phyloP scores from a whole-genome alignment of 2,888 invertebrate genomes.

The Polia nebulosa region DNA sequence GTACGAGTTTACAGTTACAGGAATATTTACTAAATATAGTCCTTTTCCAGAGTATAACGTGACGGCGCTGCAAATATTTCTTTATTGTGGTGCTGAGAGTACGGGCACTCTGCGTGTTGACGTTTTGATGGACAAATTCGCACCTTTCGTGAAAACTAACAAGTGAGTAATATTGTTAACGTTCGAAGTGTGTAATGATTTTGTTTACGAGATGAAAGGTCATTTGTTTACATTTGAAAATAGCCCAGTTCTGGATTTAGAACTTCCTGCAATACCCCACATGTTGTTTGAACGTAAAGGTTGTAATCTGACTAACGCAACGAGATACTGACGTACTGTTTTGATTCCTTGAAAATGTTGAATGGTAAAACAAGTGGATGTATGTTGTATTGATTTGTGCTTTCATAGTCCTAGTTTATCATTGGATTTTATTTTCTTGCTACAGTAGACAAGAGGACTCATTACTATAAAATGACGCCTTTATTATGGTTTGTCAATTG shows the following conservation, averaged over 20 bases:
- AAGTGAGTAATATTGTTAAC: constrained; percentile 77
- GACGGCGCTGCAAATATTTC: constrained; percentile 87
- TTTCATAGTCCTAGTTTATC: not conserved
- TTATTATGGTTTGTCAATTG: constrained; percentile 1
- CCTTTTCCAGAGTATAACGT: constrained; percentile 84
- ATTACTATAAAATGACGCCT: not conserved
- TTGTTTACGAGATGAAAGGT: constrained; percentile 45
- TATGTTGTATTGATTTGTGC: not conserved
- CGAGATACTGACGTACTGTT: not conserved
- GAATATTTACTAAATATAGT: constrained; percentile 75
- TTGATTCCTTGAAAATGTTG: constrained; percentile 1
- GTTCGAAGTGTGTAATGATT: constrained; percentile 19
- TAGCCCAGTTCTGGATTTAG: constrained; percentile 44
- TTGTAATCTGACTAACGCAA: constrained; percentile 17
- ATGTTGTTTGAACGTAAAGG: constrained; percentile 9
- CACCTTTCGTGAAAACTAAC: constrained; percentile 85
- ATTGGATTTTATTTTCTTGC: constrained; percentile 10
- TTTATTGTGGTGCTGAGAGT: constrained; percentile 83
- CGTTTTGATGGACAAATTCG: constrained; percentile 86
- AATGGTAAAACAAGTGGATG: not conserved
- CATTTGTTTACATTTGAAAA: constrained; percentile 41
- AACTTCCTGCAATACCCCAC: constrained; percentile 34
- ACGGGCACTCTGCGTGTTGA: constrained; percentile 81
- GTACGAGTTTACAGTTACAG: constrained; percentile 76
- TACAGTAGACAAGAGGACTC: not conserved